phyloP scores from a whole-genome alignment of 2,113 vertebrate genomes.

The Thalassoma bifasciatum region DNA sequence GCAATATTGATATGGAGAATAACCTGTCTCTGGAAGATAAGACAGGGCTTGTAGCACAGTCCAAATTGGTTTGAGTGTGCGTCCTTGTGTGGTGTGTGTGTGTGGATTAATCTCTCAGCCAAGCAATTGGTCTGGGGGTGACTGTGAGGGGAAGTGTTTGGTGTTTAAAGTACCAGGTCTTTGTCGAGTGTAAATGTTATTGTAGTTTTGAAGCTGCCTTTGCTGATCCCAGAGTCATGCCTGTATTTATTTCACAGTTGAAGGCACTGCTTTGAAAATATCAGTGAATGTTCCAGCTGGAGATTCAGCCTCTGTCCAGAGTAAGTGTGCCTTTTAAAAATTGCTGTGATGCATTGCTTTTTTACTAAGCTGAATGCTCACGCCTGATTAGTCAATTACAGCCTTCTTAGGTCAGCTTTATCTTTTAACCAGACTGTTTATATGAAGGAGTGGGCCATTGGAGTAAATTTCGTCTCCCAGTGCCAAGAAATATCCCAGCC shows the following conservation, averaged over 20 bases:
- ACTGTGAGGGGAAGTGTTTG: background rate
- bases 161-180: constrained; percentile 16
- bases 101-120: constrained; percentile 15
- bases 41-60: constrained; percentile 26
- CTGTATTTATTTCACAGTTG: background rate
- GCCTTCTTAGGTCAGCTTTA: no score
- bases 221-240: background rate
- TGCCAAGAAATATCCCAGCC: no score
- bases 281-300: background rate
- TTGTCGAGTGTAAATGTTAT: constrained; percentile 10
- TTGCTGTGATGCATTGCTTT: background rate
- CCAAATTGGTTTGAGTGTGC: constrained; percentile 19
- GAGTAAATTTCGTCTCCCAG: no score
- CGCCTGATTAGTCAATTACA: background rate
- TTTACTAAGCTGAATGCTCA: background rate
- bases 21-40: constrained; percentile 58
- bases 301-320: background rate
- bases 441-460: no score
- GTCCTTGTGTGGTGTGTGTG: constrained; percentile 17
- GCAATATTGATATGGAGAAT: constrained; percentile 54
- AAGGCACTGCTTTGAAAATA: background rate
- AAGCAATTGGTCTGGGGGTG: constrained; percentile 19
- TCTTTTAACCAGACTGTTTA: no score
- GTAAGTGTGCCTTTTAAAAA: background rate
- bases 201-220: background rate